Evolutionary conservation across 2,113 vertebrate genomes (phyloP), one percentile per base, ranked within the genome.

Genomic region (Phyllopteryx taeniolatus): DNA sequence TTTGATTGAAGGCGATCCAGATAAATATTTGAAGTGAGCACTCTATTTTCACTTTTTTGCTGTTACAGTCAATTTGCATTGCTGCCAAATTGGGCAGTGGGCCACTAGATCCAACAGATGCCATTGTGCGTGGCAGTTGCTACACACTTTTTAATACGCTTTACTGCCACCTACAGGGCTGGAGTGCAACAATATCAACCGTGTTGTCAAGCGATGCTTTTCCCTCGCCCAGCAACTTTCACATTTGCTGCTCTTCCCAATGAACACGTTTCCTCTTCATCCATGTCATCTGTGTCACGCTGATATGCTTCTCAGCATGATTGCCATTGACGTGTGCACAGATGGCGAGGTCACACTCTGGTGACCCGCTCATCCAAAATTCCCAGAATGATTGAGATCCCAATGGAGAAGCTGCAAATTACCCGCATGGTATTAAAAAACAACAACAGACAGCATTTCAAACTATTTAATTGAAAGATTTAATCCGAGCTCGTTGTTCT

Each of bases 291-390:
- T 70, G 22, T 74, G 11, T 9, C 49, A 53, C 27, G 35, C 43
- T 69, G 71, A 85, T 79, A 59, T 84, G 75, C 76, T 68, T 67
- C 53, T 84, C 72, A 57, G 53, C n/a, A 73, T 85, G 79, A 86
- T 84, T 79, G 67, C 72, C 67, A 68, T 9, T 60, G 82, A 85
- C 79, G 77, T 69, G 57, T 39, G 47, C 76, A 78, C 86, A 90
- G 86, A 85, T 84, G 86, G 82, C 14, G 59, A 61, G 81, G 83
- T 85, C 79, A 77, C 82, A 76, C 79, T 85, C 77, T 74, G 75
- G 68, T 80, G 82, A 85, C 79, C 87, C 73, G 72, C 68, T 81
- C 72, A 71, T 80, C 73, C 39, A 46, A 72, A 61, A 33, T 70
- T 46, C 3, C 73, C 59, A 35, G 51, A 46, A 63, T 82, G 83